Conservation (phyloP, 2,113 vertebrate species). For the Salvelinus sp. region DNA sequence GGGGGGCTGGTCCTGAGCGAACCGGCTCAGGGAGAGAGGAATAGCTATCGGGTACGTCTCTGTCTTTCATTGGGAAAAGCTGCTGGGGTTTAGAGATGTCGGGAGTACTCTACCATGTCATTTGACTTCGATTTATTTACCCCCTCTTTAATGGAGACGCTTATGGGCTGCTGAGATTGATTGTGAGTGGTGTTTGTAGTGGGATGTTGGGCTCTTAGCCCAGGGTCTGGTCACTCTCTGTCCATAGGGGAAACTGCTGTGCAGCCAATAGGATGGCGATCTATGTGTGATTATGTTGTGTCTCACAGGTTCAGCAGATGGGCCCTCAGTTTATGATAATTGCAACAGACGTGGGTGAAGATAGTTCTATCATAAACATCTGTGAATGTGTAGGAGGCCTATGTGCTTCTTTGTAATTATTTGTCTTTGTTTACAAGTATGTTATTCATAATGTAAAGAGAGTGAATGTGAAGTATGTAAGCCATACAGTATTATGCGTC, state of each 20-base stretch:
- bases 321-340: neutral
- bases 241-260: neutral
- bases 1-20: conserved; percentile 5
- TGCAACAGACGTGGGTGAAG: neutral
- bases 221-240: neutral
- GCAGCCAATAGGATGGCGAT: neutral
- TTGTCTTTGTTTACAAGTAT: neutral
- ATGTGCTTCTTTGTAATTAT: neutral
- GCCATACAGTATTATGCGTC: neutral
- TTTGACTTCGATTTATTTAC: neutral
- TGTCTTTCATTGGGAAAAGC: neutral
- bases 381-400: neutral
- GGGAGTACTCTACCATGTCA: neutral
- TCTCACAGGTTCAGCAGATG: neutral
- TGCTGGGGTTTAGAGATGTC: neutral
- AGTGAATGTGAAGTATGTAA: neutral
- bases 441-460: neutral
- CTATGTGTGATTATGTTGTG: neutral
- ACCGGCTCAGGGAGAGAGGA: conserved; percentile 16
- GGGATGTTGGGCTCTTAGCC: neutral
- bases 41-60: conserved; percentile 17
- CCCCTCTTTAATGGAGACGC: neutral
- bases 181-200: neutral
- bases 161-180: neutral
- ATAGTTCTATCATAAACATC: neutral